Evolutionary conservation across 2,888 invertebrate species (phyloP).

Genomic region (Chrysopilus asiliformis): DNA sequence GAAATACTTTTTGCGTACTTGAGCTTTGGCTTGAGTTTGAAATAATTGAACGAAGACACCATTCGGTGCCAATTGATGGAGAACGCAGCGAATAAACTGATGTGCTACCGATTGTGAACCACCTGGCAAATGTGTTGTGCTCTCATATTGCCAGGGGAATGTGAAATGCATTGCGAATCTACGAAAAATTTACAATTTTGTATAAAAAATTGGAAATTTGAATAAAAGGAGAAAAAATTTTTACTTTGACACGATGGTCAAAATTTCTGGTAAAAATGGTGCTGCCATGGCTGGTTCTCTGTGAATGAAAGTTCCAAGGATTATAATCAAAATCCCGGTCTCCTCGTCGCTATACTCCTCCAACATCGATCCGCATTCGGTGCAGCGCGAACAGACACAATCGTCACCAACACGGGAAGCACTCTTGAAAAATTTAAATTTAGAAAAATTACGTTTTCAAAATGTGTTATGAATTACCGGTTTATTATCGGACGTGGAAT

Average conservation of each 20-base stretch:
- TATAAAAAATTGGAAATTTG: slow-evolving; percentile 3
- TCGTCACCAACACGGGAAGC: slow-evolving; percentile 54
- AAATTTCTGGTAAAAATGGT: slow-evolving; percentile 78
- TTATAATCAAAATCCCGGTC: slow-evolving; percentile 83
- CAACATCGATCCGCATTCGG: slow-evolving; percentile 77
- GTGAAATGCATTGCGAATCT: slow-evolving; percentile 64
- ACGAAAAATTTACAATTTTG: slow-evolving; percentile 6
- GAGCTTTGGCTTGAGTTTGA: slow-evolving; percentile 63
- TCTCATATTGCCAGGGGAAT: slow-evolving; percentile 83
- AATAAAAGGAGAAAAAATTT: slow-evolving; percentile 13
- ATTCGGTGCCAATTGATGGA: slow-evolving; percentile 94
- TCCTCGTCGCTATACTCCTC: slow-evolving; percentile 97
- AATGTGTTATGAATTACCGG: slow-evolving; percentile 16
- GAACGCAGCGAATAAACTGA: slow-evolving; percentile 90
- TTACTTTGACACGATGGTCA: slow-evolving; percentile 78
- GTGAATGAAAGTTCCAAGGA: slow-evolving; percentile 90
- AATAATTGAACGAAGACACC: slow-evolving; percentile 95
- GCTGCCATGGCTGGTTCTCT: slow-evolving; percentile 93
- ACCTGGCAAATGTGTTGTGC: slow-evolving; percentile 79
- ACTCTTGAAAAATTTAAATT: slow-evolving; percentile 38
- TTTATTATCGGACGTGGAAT: slow-evolving; percentile 19
- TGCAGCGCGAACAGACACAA: slow-evolving; percentile 53
- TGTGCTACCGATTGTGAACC: slow-evolving; percentile 91
- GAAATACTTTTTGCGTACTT: slow-evolving; percentile 66
- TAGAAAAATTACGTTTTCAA: slow-evolving; percentile 19